Conservation (phyloP, 2,888 invertebrate species). For the Alloplasta piceator region DNA sequence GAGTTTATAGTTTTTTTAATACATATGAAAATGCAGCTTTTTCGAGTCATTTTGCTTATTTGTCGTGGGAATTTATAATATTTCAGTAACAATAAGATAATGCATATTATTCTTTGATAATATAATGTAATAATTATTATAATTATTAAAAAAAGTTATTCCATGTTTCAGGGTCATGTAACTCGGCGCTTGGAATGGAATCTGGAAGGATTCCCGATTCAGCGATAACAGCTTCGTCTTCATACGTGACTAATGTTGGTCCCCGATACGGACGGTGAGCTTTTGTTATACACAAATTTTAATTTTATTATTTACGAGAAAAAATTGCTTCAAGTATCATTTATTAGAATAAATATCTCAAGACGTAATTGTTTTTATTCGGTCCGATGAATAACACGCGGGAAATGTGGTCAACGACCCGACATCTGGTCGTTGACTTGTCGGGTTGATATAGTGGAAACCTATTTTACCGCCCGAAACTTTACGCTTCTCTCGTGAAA, state of each 20-base stretch:
- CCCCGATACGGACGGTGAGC: conserved; percentile 89
- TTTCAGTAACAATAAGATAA: background rate
- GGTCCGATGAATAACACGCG: background rate
- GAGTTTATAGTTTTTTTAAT: no score
- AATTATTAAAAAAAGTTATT: conserved; percentile 49
- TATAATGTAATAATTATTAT: no score
- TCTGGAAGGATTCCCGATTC: conserved; percentile 88
- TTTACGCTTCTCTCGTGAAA: background rate
- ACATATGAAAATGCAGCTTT: no score
- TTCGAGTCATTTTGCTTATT: no score
- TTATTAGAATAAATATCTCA: background rate
- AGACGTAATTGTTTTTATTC: conserved; percentile 13
- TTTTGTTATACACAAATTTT: background rate
- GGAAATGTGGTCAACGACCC: conserved; percentile 18
- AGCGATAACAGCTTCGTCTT: conserved; percentile 89
- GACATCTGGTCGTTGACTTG: conserved; percentile 50
- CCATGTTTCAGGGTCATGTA: conserved; percentile 86
- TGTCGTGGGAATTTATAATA: background rate
- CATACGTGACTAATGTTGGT: conserved; percentile 89
- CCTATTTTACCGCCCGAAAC: conserved; percentile 35
- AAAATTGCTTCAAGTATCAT: no score
- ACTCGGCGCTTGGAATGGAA: conserved; percentile 89
- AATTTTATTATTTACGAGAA: no score
- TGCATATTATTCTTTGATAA: conserved; percentile 13
- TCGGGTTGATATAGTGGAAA: background rate